Percentiles rank a stretch among this genome's conserved stretches.
These are phyloP conservation scores for Oenanthe oenanthe DNA, from an alignment of 2,113 vertebrate species.

Conservation along the genomic window DNA sequence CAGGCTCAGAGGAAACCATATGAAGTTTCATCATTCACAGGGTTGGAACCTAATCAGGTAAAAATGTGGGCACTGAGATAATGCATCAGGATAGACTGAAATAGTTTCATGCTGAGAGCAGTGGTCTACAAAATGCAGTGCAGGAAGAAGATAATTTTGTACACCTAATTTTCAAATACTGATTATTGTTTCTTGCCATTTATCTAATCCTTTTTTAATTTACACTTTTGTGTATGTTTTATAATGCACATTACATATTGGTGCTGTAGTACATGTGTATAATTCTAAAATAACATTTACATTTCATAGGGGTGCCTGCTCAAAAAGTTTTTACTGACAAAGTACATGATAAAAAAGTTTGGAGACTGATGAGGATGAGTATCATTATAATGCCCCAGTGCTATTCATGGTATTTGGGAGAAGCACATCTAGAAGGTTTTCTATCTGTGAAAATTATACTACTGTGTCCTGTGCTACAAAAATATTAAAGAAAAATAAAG, in stretches of 20 bases:
- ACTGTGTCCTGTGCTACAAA: background rate
- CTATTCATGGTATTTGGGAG: background rate
- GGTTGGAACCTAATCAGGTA: background rate
- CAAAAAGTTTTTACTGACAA: background rate
- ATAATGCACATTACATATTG: background rate
- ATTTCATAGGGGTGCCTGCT: background rate
- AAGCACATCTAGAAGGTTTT: background rate
- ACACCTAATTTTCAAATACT: background rate
- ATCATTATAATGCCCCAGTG: background rate
- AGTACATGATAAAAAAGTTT: background rate
- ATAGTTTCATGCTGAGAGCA: background rate
- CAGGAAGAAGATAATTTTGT: background rate
- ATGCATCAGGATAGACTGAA: background rate
- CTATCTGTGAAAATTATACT: background rate
- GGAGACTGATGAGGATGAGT: background rate
- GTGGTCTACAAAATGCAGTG: background rate
- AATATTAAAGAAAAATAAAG: background rate
- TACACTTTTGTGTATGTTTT: background rate
- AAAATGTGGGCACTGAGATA: background rate
- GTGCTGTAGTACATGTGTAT: background rate
- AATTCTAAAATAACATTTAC: background rate
- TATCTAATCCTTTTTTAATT: background rate
- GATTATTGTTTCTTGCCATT: background rate
- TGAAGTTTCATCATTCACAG: background rate
- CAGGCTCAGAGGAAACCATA: background rate